phyloP scores from a whole-genome alignment of 2,888 invertebrate species.

The Sesia bembeciformis region DNA sequence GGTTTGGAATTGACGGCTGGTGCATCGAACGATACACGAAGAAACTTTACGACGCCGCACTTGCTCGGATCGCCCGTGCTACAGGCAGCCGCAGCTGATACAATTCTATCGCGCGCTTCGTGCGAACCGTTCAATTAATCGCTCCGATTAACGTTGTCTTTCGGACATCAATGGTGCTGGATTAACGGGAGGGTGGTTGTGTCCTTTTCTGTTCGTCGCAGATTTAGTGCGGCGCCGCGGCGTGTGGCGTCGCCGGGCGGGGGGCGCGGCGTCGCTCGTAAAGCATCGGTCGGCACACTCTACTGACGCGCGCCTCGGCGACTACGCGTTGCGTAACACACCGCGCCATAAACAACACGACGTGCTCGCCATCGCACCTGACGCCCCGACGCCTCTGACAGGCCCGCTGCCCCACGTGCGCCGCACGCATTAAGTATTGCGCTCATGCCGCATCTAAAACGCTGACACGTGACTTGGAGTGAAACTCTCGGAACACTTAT shows the following conservation, averaged over 20 bases:
- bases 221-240: constrained; percentile 74
- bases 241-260: constrained; percentile 61
- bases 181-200: constrained; percentile 63
- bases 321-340: constrained; percentile 70
- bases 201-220: constrained; percentile 69
- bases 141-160: constrained; percentile 64
- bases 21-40: constrained; percentile 74
- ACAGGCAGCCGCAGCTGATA: constrained; percentile 56
- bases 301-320: constrained; percentile 72
- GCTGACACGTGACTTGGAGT: constrained; percentile 68
- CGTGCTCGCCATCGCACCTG: constrained; percentile 56
- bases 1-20: constrained; percentile 65
- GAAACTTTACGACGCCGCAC: constrained; percentile 73
- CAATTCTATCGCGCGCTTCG: constrained; percentile 59
- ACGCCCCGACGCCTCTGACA: constrained; percentile 12
- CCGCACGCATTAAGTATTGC: constrained; percentile 59
- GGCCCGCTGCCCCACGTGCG: constrained; percentile 58
- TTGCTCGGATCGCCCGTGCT: constrained; percentile 60
- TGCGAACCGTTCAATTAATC: constrained; percentile 64
- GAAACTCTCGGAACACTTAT: constrained; percentile 51
- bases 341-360: constrained; percentile 70
- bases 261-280: constrained; percentile 66
- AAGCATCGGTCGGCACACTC: constrained; percentile 73
- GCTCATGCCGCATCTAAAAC: constrained; percentile 66
- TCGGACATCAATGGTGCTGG: constrained; percentile 63